These are phyloP conservation scores for Synaphobranchus kaupii DNA, from an alignment of 2,797 vertebrate species.

Conservation along the genomic window DNA sequence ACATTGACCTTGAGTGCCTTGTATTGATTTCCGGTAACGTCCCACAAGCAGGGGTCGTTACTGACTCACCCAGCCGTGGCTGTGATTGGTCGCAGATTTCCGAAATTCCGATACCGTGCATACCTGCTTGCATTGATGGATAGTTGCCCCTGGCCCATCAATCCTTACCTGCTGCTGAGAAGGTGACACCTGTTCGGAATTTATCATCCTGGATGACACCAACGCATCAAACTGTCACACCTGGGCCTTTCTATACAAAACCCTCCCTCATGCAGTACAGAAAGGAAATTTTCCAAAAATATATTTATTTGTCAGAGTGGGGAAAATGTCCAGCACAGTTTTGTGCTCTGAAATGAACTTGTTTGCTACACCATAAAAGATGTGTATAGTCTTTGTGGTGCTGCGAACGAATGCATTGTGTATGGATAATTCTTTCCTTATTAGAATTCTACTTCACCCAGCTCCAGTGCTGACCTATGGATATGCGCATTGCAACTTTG, in stretches of 20 bases:
- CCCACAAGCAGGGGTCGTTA: constrained; percentile 88
- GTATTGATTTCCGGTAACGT: constrained; percentile 98
- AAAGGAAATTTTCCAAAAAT: constrained; percentile 67
- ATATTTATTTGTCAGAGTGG: constrained; percentile 71
- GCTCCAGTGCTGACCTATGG: neutral
- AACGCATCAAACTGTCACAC: constrained; percentile 65
- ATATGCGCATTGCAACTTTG: neutral
- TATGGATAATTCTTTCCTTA: neutral
- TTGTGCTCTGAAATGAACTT: neutral
- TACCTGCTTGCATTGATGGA: constrained; percentile 95
- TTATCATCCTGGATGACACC: constrained; percentile 86
- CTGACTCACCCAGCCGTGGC: constrained; percentile 85
- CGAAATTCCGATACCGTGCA: constrained; percentile 95
- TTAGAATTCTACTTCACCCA: neutral
- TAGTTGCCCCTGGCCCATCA: constrained; percentile 90
- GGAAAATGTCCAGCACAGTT: neutral
- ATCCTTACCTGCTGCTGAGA: constrained; percentile 87
- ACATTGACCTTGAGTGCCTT: constrained; percentile 98
- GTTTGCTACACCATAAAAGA: neutral
- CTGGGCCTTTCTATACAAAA: constrained; percentile 60
- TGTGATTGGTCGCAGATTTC: constrained; percentile 98
- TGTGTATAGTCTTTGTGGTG: neutral
- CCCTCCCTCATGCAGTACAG: constrained; percentile 56
- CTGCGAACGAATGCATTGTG: neutral
- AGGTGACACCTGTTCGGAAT: constrained; percentile 94